These are phyloP conservation scores for Acropternis orthonyx DNA, from an alignment of 2,797 vertebrate genomes.

Conservation along the genomic window DNA sequence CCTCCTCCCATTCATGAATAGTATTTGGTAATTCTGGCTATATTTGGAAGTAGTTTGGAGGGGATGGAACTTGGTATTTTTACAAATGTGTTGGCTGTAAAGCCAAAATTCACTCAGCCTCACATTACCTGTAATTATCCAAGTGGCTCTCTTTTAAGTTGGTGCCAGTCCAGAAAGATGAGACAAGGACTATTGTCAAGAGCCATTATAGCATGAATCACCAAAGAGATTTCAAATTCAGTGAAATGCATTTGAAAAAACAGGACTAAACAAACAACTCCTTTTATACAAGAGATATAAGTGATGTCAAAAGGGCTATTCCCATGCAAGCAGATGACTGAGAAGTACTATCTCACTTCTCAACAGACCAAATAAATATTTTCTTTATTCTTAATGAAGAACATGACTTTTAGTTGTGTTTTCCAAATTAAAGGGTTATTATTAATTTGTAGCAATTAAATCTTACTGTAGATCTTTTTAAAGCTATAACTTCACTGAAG, in stretches of 20 bases:
- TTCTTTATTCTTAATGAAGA: not conserved
- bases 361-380: not conserved
- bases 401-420: not conserved
- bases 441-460: not conserved
- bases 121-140: not conserved
- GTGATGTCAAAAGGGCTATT: not conserved
- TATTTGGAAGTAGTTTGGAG: not conserved
- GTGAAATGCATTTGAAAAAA: not conserved
- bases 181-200: not conserved
- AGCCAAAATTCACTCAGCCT: not conserved
- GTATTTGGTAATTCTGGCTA: not conserved
- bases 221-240: not conserved
- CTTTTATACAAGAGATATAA: not conserved
- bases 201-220: not conserved
- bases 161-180: not conserved
- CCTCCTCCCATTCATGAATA: not conserved
- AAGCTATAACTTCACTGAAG: not conserved
- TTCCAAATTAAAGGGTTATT: not conserved
- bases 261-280: not conserved
- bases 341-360: not conserved
- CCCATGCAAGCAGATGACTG: not conserved
- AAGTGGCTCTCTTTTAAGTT: not conserved
- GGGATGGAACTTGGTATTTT: not conserved
- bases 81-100: not conserved
- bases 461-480: not conserved